Conservation (phyloP, 2,888 invertebrate genomes). For the Hemithea aestivaria region DNA sequence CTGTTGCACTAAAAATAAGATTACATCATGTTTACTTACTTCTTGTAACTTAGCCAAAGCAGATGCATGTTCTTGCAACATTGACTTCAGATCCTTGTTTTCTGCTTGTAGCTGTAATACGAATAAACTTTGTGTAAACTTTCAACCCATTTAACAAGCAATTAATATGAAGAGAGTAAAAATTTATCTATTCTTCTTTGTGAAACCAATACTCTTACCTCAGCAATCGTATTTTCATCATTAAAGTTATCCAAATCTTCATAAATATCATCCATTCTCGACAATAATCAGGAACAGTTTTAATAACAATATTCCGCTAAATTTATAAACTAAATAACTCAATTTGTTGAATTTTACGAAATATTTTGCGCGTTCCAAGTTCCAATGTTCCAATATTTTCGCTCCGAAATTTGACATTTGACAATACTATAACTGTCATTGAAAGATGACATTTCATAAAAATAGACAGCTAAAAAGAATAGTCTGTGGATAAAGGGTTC, state of each 20-base stretch:
- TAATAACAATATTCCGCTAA: too few relatives aligned
- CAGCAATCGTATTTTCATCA: constrained; percentile 45
- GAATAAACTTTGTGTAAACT: too few relatives aligned
- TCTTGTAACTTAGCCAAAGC: constrained; percentile 54
- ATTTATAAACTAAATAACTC: too few relatives aligned
- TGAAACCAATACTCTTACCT: constrained; percentile 38
- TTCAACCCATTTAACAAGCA: background rate
- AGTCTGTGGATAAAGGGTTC: background rate
- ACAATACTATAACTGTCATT: too few relatives aligned
- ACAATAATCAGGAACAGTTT: too few relatives aligned
- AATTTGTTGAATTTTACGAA: too few relatives aligned
- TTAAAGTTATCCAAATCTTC: constrained; percentile 62
- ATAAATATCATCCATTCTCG: constrained; percentile 58
- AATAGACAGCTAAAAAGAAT: too few relatives aligned
- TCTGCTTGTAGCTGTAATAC: constrained; percentile 55
- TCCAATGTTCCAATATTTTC: constrained; percentile 12
- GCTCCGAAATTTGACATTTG: constrained; percentile 12
- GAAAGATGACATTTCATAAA: too few relatives aligned
- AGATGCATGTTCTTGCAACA: constrained; percentile 48
- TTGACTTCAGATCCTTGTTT: constrained; percentile 53
- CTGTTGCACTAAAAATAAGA: constrained; percentile 1
- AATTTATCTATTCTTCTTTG: background rate
- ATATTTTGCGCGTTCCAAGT: too few relatives aligned
- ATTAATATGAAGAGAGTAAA: constrained; percentile 2
- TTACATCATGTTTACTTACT: constrained; percentile 42